Base-by-base conservation (phyloP, 2,797 vertebrate species). In the Smutsia temminckii region DNA sequence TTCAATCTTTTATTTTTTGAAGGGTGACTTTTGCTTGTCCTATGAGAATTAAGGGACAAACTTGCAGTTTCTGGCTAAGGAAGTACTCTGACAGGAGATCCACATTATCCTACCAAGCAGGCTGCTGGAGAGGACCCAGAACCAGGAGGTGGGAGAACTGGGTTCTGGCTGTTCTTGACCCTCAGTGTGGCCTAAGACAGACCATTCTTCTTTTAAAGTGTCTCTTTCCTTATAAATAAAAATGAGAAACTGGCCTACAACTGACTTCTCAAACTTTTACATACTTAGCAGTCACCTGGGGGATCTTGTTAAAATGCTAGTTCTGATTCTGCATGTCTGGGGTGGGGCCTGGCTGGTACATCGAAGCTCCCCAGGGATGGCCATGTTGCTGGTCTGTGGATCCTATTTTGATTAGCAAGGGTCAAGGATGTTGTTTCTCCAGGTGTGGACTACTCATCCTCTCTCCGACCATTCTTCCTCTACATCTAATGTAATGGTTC, bases 1-100 rank as follows among this genome's bases (percentile, higher is more conserved):
- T 94, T 91, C 95, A 89, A 89, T 91, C 75, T 96, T 95, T 86
- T 69, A 75, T 86, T 88, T 92, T 96, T 89, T 74, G 77, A 96
- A 97, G 55, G 79, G 55, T 93, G 88, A 89, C 69, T 93, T 96
- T 96, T 93, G 64, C 51, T 85, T 92, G 75, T 95, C 49, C 42
- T 83, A 3, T 84, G 85, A 91, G 69, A 97, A 89, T 96, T 92
- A 93, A 97, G 71, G 71, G 69, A 96, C 66, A 84, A 49, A 79
- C 29, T 92, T 85, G 10, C 34, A 84, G 83, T 89, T 80, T 68
- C 59, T 86, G 49, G 20, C 29, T 94, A 66, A 95, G 68, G 61
- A 95, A 95, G 57, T 46, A 89, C 29, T 77, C 40, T 51, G 74
- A 63, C 12, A 91, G 34, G 66, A 92, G 34, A 91, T 37, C 55